Base-by-base conservation (phyloP, 2,888 invertebrate species). In the Habroteleia sp. region DNA sequence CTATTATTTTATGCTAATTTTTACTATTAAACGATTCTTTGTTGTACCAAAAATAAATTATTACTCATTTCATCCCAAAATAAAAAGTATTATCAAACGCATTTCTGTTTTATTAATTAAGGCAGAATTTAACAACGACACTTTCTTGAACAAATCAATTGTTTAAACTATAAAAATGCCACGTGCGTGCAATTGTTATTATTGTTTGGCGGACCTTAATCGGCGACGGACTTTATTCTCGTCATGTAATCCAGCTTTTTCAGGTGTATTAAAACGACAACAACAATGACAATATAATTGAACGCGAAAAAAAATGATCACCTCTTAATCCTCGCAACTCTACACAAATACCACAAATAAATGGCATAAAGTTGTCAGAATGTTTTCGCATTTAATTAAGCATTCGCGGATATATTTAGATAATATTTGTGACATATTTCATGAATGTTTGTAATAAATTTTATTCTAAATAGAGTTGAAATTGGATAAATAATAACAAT, bases 31-130 rank as follows among this genome's bases (percentile, higher is more conserved):
- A 72, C 6, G 44, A 52, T 50, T 62, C 62, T 60, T 60, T 52
- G 71, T 71, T 71, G 62, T 71, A 62, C 62, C 52, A 71, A 62
- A 62, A 71, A 62, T 50, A 71, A 71, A 60, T 50, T 58, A 41
- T 58, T 69, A 48, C 31, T 56, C 10, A 54, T 46, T 58, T 37
- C 8, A 44, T 41, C 68, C 56, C 16, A 10, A 42, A 37, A 50
- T 37, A 10, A 31, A 31, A 58, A 37, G 17, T 31, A 37, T n/a
- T 16, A 37, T 16, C 6, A 46, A 31, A 31, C 17, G 14, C 2
- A 5, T 20, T 20, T 20, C 20, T 20, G 20, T 20, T 20, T 20
- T 20, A 20, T 20, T 20, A 5, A 20, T 5, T 20, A 5, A 20
- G 2, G 2, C 20, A 20, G 2, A 20, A 5, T 20, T 39, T 3